phyloP scores from a whole-genome alignment of 2,113 vertebrate genomes.

The Bubo scandiacus region DNA sequence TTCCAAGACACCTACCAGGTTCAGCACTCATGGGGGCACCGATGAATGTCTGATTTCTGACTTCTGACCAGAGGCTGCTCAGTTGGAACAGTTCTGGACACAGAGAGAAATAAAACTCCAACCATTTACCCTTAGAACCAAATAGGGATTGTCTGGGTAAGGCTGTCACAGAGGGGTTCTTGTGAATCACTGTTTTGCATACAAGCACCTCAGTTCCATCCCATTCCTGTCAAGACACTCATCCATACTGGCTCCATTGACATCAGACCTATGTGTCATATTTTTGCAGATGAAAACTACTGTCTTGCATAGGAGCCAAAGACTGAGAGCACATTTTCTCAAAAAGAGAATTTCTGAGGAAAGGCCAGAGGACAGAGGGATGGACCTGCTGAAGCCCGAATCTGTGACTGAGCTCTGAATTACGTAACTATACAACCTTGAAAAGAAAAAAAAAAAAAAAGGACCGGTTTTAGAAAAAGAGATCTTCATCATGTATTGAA shows the following conservation, averaged over 20 bases:
- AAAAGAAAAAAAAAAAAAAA: neutral
- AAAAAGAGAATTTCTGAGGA: neutral
- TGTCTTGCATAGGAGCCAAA: neutral
- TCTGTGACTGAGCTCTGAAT: neutral
- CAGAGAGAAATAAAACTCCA: neutral
- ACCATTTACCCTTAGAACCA: neutral
- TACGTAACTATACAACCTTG: neutral
- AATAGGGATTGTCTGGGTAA: neutral
- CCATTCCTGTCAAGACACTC: neutral
- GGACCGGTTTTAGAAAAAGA: neutral
- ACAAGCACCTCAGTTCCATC: neutral
- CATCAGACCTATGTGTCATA: neutral
- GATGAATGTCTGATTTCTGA: neutral
- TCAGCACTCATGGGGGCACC: fast-evolving
- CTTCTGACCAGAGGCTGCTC: neutral
- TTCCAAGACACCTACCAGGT: neutral
- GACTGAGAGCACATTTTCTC: neutral
- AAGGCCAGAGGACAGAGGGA: neutral
- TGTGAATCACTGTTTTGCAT: neutral
- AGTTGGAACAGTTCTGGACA: neutral
- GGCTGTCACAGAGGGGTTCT: neutral
- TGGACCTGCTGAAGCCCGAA: neutral
- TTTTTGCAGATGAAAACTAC: neutral
- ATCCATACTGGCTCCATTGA: neutral
- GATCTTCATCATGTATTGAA: neutral